Percentiles rank a stretch among this genome's conserved stretches.
Conservation (phyloP, 2,888 invertebrate species). For the Linnaemya vulpina region DNA sequence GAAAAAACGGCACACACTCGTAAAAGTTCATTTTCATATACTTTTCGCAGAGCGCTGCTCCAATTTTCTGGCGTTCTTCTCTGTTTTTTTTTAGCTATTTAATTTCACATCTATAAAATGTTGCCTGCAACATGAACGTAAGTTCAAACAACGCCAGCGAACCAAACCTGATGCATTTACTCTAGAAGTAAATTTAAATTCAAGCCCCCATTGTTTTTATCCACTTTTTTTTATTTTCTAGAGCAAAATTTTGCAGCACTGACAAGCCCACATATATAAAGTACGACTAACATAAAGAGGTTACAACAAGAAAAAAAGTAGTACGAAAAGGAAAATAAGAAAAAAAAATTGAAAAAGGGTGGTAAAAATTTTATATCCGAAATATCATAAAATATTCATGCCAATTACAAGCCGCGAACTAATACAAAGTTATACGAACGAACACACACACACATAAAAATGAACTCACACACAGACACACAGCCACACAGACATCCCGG, state of each 20-base stretch:
- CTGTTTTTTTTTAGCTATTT: conserved; percentile 18
- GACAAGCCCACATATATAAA: conserved; percentile 25
- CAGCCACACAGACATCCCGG: too few relatives aligned
- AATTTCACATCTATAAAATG: conserved; percentile 43
- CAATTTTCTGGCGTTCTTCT: conserved; percentile 1
- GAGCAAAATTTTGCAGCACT: conserved; percentile 19
- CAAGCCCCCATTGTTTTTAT: conserved; percentile 27
- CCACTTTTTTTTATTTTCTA: not conserved
- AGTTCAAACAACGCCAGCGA: conserved; percentile 56
- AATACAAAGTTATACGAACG: not conserved
- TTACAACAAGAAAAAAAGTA: not conserved
- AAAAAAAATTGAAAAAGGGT: conserved; percentile 40
- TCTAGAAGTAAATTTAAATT: conserved; percentile 34
- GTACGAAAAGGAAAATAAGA: not conserved
- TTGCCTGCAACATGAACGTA: conserved; percentile 38
- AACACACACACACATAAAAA: not conserved
- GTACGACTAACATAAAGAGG: conserved; percentile 43
- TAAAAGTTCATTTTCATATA: conserved; percentile 30
- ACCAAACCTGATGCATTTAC: conserved; percentile 55
- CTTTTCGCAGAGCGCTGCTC: conserved; percentile 27
- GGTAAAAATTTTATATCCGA: conserved; percentile 56
- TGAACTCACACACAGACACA: not conserved
- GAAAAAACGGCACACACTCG: conserved; percentile 34
- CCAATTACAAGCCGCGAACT: conserved; percentile 67
- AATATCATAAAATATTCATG: conserved; percentile 72